These are phyloP conservation scores for Petroica traversi DNA, from an alignment of 2,113 vertebrate species.

Conservation along the genomic window DNA sequence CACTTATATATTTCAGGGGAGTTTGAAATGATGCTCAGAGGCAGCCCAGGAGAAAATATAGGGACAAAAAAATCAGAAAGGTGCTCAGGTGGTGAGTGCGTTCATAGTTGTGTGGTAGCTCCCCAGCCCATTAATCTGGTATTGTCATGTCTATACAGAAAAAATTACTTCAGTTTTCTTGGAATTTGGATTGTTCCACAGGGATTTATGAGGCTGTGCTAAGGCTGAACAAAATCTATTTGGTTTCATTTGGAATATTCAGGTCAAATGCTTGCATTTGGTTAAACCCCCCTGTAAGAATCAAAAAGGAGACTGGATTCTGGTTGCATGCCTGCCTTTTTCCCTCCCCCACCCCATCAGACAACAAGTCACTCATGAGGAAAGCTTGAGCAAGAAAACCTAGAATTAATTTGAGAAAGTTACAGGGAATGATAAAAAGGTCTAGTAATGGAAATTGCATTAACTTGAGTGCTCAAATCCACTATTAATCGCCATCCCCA, in stretches of 20 bases:
- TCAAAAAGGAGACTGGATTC: not conserved
- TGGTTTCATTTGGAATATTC: not conserved
- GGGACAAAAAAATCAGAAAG: not conserved
- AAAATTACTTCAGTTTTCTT: not conserved
- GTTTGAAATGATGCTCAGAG: not conserved
- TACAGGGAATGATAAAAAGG: not conserved
- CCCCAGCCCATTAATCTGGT: not conserved
- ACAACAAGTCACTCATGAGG: not conserved
- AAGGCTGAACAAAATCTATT: not conserved
- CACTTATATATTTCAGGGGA: fast-evolving
- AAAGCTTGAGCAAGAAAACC: not conserved
- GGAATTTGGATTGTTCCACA: not conserved
- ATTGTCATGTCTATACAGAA: not conserved
- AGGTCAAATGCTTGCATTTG: not conserved
- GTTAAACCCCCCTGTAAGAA: not conserved
- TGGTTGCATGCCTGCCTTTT: not conserved
- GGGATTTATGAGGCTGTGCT: not conserved
- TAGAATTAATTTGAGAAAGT: conserved; percentile 41
- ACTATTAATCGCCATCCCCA: not conserved
- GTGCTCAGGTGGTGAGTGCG: not conserved
- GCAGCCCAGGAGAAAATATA: not conserved
- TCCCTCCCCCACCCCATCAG: not conserved
- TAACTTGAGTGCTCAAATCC: conserved; percentile 13
- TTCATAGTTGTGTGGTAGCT: not conserved
- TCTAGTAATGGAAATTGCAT: not conserved